phyloP scores from a whole-genome alignment of 1,140 invertebrate genomes.

The Idris sp. region DNA sequence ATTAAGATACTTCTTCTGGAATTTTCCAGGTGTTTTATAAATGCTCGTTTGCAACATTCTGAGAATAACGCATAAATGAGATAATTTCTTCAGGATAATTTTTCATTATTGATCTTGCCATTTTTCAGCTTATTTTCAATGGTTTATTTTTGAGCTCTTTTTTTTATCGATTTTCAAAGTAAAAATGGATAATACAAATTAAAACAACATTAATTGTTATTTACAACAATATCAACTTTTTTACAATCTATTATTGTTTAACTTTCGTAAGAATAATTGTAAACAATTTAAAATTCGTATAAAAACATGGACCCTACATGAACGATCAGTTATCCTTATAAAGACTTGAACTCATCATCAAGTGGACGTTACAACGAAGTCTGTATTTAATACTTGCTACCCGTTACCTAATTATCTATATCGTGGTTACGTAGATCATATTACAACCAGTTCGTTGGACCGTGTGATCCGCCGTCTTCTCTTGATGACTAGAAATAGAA shows the following conservation, averaged over 20 bases:
- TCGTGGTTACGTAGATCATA: slow-evolving; percentile 71
- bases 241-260: too few species aligned
- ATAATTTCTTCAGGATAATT: too few species aligned
- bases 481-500: slow-evolving; percentile 55
- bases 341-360: slow-evolving; percentile 55
- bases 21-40: slow-evolving; percentile 24
- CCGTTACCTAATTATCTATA: slow-evolving; percentile 75
- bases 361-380: slow-evolving; percentile 56
- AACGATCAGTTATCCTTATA: slow-evolving; percentile 54
- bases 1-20: slow-evolving; percentile 52
- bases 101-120: too few species aligned
- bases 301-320: slow-evolving; percentile 40
- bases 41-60: slow-evolving; percentile 1
- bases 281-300: slow-evolving; percentile 38
- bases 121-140: too few species aligned
- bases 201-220: too few species aligned
- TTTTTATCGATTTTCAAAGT: too few species aligned
- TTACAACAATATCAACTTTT: too few species aligned
- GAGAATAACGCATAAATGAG: slow-evolving; percentile 2
- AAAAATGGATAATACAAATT: too few species aligned
- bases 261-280: slow-evolving; percentile 2
- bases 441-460: slow-evolving; percentile 69
- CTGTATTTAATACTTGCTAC: slow-evolving; percentile 71
- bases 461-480: slow-evolving; percentile 58
- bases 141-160: too few species aligned